Evolutionary conservation across 2,888 invertebrate genomes (phyloP), one percentile per base, ranked within the genome.

Genomic region (Syrista parreyssii): DNA sequence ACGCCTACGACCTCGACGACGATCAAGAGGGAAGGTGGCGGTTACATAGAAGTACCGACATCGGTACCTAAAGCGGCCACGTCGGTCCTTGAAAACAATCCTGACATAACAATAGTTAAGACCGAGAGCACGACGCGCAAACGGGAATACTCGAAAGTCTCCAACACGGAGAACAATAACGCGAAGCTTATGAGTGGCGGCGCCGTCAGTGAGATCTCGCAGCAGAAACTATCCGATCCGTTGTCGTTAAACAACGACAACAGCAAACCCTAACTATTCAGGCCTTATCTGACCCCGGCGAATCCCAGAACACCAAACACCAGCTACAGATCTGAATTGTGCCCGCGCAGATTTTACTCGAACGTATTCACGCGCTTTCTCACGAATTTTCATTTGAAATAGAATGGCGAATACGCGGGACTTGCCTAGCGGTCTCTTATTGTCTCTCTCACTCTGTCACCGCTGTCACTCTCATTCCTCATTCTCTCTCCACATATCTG

Each of bases 81-180:
- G 11, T 89, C 91, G 55, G 91, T 93, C 31, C 89, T 93, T 81
- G 92, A 92, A 75, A 93, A 93, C 86, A 93, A 94, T 86, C 93
- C 94, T 0, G 94, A 94, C 86, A 94, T 94, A 79, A 94, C 94
- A 75, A 93, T 94, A 81, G 93, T 94, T 72, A 94, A 94, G 86
- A 93, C 93, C 82, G 94, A 94, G 85, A 92, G 91, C 85, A 87
- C 91, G 84, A 92, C 92, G 71, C 89, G 89, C 68, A 90, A 91
- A 76, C 86, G 89, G 76, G 90, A 91, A 3, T 91, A 91, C 84
- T 82, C 90, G 73, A 93, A 92, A 83, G 89, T 93, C 12, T 86
- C 90, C 23, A 91, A 89, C 77, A 87, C 91, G 69, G 91, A 91
- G 78, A 91, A 91, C 83, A 91, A 91, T 80, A 91, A 91, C 75